A percentile compares a stretch with the other conserved stretches of the same genome.
Evolutionary conservation across 2,888 invertebrate genomes (phyloP).

Genomic region (Coelinius sp.): DNA sequence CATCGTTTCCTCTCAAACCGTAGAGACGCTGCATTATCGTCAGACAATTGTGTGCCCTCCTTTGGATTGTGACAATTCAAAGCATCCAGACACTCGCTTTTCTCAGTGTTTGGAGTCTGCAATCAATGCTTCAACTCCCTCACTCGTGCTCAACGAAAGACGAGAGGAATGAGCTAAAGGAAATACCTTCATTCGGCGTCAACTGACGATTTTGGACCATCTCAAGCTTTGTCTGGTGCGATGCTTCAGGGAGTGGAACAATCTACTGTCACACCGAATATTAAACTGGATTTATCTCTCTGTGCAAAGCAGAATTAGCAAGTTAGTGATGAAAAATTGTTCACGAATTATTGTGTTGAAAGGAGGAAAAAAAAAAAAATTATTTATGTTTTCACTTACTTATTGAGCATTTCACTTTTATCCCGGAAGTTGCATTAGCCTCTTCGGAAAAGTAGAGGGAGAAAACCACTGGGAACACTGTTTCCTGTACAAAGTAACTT

Average conservation of each 20-base stretch:
- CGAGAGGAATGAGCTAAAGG: constrained; percentile 4
- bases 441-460: not conserved
- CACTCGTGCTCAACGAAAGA: not conserved
- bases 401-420: not conserved
- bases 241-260: constrained; percentile 15
- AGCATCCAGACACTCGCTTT: constrained; percentile 10
- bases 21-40: constrained; percentile 19
- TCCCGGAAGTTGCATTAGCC: not conserved
- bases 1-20: constrained; percentile 21
- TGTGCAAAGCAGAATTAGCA: not conserved
- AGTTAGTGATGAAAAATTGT: not conserved
- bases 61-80: constrained; percentile 24
- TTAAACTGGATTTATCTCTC: not conserved
- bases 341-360: not conserved
- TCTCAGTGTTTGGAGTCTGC: constrained; percentile 8
- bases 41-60: constrained; percentile 21
- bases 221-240: constrained; percentile 13
- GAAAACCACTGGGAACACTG: constrained; percentile 4
- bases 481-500: constrained; percentile 61
- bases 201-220: constrained; percentile 17
- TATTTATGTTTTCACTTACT: not conserved
- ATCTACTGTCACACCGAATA: constrained; percentile 17
- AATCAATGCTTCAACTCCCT: constrained; percentile 10
- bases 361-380: not conserved
- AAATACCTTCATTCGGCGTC: constrained; percentile 8